These are phyloP conservation scores for Ceuthmochares aereus DNA, from an alignment of 2,113 vertebrate genomes.

Conservation along the genomic window DNA sequence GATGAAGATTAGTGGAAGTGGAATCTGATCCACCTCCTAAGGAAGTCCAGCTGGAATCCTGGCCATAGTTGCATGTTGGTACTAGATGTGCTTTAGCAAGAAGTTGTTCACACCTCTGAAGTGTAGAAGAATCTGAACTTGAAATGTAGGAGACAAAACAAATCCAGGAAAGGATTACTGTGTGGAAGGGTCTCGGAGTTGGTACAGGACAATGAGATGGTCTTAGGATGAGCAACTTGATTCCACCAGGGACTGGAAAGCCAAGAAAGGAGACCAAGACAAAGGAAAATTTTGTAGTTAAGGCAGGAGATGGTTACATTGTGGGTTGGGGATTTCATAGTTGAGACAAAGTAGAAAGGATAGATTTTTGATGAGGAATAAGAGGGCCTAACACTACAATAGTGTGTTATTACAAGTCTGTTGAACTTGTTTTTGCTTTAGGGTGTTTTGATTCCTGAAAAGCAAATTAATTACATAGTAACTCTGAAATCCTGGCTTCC, in stretches of 20 bases:
- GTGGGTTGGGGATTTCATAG: neutral
- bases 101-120: neutral
- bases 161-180: neutral
- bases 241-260: neutral
- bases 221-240: neutral
- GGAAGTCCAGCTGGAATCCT: neutral
- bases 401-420: conserved; percentile 63
- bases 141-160: neutral
- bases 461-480: conserved; percentile 64
- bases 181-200: neutral
- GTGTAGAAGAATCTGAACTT: neutral
- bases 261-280: neutral
- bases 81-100: neutral
- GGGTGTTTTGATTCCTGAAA: conserved; percentile 69
- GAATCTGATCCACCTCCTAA: neutral
- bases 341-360: accelerated
- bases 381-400: conserved; percentile 30
- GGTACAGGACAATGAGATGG: neutral
- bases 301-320: neutral
- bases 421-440: conserved; percentile 72
- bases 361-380: conserved; percentile 30
- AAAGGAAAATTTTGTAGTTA: neutral
- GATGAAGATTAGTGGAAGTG: neutral
- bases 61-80: no score
- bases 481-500: conserved; percentile 51